These are phyloP conservation scores for Archegozetes longisetosus DNA, from an alignment of 1,140 invertebrate genomes.

Conservation along the genomic window DNA sequence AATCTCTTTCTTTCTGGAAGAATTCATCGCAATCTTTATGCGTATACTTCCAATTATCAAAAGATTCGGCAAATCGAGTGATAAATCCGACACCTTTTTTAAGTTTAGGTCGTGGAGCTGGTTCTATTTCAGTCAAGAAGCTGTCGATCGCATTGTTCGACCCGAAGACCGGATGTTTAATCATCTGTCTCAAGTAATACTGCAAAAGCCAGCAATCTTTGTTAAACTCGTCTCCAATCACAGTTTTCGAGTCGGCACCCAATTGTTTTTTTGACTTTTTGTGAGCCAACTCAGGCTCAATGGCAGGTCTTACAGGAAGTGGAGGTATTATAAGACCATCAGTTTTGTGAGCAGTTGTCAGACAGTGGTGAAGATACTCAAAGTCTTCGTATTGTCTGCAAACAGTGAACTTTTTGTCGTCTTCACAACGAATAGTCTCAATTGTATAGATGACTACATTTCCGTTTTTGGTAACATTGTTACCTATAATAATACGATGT, in stretches of 20 bases:
- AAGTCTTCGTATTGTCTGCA: slow-evolving; percentile 32
- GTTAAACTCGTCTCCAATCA: slow-evolving; percentile 32
- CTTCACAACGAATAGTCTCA: not conserved
- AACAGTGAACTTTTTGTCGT: slow-evolving; percentile 15
- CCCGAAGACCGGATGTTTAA: slow-evolving; percentile 14
- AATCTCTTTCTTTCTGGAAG: slow-evolving; percentile 32
- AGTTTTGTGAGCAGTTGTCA: slow-evolving; percentile 27
- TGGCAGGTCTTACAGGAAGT: slow-evolving; percentile 28
- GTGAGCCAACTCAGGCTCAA: slow-evolving; percentile 26
- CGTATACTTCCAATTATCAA: slow-evolving; percentile 5
- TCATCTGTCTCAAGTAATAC: slow-evolving; percentile 25
- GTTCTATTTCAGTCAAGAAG: slow-evolving; percentile 2
- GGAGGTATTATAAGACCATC: slow-evolving; percentile 34
- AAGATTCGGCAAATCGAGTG: not conserved
- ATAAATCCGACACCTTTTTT: not conserved
- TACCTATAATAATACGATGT: not conserved
- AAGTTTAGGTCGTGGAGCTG: slow-evolving; percentile 8
- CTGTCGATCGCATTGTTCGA: not conserved
- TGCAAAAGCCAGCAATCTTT: slow-evolving; percentile 31
- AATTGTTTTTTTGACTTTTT: slow-evolving; percentile 28
- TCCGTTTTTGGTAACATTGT: not conserved
- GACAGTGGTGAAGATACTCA: slow-evolving; percentile 33
- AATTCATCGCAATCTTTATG: slow-evolving; percentile 32
- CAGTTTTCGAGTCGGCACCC: slow-evolving; percentile 27
- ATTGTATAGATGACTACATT: not conserved